Evolutionary conservation across 1,140 invertebrate species (phyloP).

Genomic region (Grapholita molesta): DNA sequence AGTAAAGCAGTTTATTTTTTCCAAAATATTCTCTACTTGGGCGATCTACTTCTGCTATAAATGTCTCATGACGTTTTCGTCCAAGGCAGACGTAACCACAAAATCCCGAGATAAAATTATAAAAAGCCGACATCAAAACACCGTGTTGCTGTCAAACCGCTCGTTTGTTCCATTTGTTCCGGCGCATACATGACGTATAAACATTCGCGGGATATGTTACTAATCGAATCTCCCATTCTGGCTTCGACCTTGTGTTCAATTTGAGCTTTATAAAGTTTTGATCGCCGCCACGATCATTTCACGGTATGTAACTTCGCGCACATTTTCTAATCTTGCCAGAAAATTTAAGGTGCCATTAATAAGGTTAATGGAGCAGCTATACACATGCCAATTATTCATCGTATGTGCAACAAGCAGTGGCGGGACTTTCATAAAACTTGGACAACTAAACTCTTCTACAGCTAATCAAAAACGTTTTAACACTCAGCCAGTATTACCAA

Average conservation of each 20-base stretch:
- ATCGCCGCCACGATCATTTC: background rate
- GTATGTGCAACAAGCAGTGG: too few species aligned
- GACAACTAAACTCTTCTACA: too few species aligned
- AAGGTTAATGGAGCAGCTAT: too few species aligned
- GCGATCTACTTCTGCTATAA: background rate
- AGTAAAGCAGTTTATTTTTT: too few species aligned
- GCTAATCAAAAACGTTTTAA: too few species aligned
- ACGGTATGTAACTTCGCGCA: too few species aligned
- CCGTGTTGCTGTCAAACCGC: background rate
- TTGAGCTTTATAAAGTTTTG: background rate
- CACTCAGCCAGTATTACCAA: too few species aligned
- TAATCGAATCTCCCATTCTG: background rate
- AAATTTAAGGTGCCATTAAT: too few species aligned
- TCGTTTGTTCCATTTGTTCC: background rate
- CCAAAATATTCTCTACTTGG: too few species aligned
- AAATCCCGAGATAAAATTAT: background rate
- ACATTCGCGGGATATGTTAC: background rate
- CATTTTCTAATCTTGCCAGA: too few species aligned
- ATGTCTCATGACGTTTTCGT: background rate
- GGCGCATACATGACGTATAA: background rate
- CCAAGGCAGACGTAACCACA: background rate
- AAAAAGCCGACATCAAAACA: background rate
- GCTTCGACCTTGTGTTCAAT: background rate
- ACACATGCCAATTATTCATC: too few species aligned
- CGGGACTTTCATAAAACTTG: too few species aligned